Evolutionary conservation across 2,113 vertebrate species (phyloP).

Genomic region (Uropsilus gracilis): DNA sequence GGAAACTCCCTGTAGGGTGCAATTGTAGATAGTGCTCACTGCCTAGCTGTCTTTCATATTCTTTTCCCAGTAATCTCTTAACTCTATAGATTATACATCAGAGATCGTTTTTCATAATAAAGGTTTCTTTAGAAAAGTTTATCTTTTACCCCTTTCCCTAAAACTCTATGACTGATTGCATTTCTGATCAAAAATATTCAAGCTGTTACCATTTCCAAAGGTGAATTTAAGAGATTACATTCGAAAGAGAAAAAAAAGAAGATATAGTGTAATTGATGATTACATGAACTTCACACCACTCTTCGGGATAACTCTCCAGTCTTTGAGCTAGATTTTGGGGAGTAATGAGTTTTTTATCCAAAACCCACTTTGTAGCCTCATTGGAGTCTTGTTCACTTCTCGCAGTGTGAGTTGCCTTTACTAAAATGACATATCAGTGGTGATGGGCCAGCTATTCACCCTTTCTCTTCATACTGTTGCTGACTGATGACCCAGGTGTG

Average conservation of each 20-base stretch:
- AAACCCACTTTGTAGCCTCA: constrained; percentile 48
- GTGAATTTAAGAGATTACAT: constrained; percentile 72
- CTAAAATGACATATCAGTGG: constrained; percentile 52
- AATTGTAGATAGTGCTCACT: neutral
- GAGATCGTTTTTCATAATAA: constrained; percentile 44
- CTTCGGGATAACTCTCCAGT: constrained; percentile 52
- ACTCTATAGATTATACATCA: constrained; percentile 30
- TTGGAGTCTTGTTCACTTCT: constrained; percentile 31
- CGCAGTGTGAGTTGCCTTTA: constrained; percentile 41
- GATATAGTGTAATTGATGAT: constrained; percentile 68
- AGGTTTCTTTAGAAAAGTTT: constrained; percentile 53
- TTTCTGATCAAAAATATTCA: constrained; percentile 70
- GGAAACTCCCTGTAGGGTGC: neutral
- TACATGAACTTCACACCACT: constrained; percentile 62
- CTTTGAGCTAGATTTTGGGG: constrained; percentile 65
- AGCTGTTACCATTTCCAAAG: constrained; percentile 68
- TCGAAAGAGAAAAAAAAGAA: constrained; percentile 52
- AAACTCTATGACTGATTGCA: neutral
- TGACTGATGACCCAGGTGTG: neutral
- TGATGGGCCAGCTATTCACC: constrained; percentile 34
- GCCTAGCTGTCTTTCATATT: neutral
- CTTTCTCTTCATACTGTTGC: neutral
- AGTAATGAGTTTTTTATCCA: constrained; percentile 69
- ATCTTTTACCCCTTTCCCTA: constrained; percentile 46
- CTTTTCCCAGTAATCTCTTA: constrained; percentile 6